Evolutionary conservation across 2,113 vertebrate genomes (phyloP), one percentile per base, ranked within the genome.

Genomic region (Clarias batrachus): DNA sequence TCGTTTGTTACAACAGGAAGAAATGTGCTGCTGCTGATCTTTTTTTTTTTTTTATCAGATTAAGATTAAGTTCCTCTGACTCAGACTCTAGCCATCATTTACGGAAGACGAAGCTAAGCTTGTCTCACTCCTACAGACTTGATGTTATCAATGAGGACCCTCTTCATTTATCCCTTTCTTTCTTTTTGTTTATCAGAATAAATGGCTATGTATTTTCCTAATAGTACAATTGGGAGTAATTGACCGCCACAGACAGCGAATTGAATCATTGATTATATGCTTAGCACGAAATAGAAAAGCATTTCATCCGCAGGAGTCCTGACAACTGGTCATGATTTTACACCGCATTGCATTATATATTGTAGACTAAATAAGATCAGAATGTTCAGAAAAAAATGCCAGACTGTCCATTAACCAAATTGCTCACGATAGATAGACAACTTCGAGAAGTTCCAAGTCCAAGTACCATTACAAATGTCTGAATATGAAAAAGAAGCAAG

Each of bases 21-120:
- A 80, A 54, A 77, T 66, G 33, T 82, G 19, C 57, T 66, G 8
- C 59, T 17, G 33, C 48, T 71, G 63, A 59, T 10, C 30, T 60
- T 59, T 33, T 70, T 77, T 76, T 9, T 33, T 33, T 33, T 89
- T 90, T 82, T 52, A 86, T 88, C 73, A 83, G 83, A 85, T 88
- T 90, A 84, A 87, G 54, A 57, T 57, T 19, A 37, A 90, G 57
- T 78, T 70, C 12, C 0, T 7, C 25, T 86, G 71, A 65, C 27
- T 85, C 70, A 56, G 68, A 85, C 48, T 84, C 30, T 66, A 65
- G 59, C 56, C 77, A 86, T 91, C 68, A 59, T 81, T 90, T 86
- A 81, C 77, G 74, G 7, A 48, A n/a, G 33, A 52, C 52, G 76
- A 16, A 27, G n/a, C 27, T 66, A 74, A 90, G 82, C 25, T 73